phyloP scores from a whole-genome alignment of 2,888 invertebrate species.

The Iselma pallidipennis region DNA sequence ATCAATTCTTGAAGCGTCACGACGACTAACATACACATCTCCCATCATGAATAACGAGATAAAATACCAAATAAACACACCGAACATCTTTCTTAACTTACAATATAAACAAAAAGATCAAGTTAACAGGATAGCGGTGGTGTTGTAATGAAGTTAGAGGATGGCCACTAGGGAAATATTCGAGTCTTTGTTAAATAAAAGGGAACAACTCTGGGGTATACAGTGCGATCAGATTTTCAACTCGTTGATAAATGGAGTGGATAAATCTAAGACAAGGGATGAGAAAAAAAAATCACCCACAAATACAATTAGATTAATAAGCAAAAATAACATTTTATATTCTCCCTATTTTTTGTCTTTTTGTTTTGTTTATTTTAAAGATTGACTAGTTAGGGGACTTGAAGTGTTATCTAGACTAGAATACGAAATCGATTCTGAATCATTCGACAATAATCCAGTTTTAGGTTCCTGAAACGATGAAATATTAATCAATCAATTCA shows the following conservation, averaged over 20 bases:
- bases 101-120: conserved; percentile 51
- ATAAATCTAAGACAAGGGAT: not conserved
- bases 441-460: not conserved
- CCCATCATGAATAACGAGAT: conserved; percentile 33
- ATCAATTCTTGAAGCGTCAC: conserved; percentile 23
- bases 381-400: not conserved
- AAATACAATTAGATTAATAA: too few species aligned
- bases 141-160: conserved; percentile 49
- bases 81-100: conserved; percentile 55
- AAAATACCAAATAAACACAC: conserved; percentile 51
- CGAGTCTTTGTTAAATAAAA: conserved; percentile 15
- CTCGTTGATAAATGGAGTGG: conserved; percentile 15
- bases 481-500: not conserved
- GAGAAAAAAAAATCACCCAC: not conserved
- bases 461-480: conserved; percentile 17
- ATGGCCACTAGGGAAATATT: conserved; percentile 27
- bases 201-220: not conserved
- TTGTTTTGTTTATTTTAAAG: not conserved
- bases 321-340: too few species aligned
- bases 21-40: conserved; percentile 13
- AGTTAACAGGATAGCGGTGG: conserved; percentile 45
- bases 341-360: too few species aligned
- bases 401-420: conserved; percentile 22
- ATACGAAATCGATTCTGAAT: conserved; percentile 14
- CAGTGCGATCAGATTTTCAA: conserved; percentile 23